These are phyloP conservation scores for Monochamus alternatus DNA, from an alignment of 2,888 invertebrate species.

Conservation along the genomic window DNA sequence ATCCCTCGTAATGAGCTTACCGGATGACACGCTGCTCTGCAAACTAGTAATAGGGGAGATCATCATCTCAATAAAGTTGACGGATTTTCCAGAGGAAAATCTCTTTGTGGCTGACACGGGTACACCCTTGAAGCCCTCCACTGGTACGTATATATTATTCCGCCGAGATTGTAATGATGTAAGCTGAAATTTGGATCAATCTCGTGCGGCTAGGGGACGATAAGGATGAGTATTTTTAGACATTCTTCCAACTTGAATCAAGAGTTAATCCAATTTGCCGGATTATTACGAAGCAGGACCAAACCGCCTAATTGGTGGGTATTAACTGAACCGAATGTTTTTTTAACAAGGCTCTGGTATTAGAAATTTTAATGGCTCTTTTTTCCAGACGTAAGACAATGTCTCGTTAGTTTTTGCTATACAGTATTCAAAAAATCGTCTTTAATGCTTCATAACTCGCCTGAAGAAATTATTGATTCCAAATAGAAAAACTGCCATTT, in stretches of 20 bases:
- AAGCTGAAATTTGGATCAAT: conserved; percentile 20
- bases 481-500: no score
- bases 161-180: conserved; percentile 27
- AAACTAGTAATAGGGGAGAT: conserved; percentile 15
- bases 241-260: conserved; percentile 6
- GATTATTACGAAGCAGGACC: conserved; percentile 1
- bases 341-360: not conserved
- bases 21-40: conserved; percentile 7
- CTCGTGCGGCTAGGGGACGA: not conserved
- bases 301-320: not conserved
- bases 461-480: no score
- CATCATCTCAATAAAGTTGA: conserved; percentile 22
- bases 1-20: not conserved
- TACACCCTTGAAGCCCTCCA: conserved; percentile 12
- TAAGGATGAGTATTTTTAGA: conserved; percentile 24
- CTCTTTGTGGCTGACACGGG: conserved; percentile 24
- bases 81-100: conserved; percentile 22
- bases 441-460: no score
- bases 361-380: not conserved
- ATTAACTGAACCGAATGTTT: not conserved
- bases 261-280: conserved; percentile 14
- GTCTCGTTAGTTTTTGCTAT: no score
- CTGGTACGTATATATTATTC: conserved; percentile 22
- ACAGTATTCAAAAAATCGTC: no score
- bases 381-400: no score